Evolutionary conservation across 92 coral and sea anemone species (phyloP), one percentile per base, ranked within the genome.

Genomic region (Porites rus): DNA sequence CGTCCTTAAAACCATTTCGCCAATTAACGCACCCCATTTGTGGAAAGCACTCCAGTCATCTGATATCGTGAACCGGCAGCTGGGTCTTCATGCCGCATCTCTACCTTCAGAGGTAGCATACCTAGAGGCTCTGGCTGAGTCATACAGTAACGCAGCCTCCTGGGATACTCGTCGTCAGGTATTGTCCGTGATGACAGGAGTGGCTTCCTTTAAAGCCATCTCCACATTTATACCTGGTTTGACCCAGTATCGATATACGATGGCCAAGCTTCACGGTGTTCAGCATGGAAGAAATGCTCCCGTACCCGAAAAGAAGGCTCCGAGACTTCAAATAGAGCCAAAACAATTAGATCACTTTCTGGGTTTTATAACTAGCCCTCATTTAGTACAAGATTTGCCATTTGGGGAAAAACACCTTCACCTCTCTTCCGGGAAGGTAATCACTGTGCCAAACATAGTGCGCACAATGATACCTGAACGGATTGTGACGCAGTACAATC

Each of bases 301-400:
- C 19, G 76, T 68, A 24, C 83, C 83, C 31, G 9, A 31, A 10
- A 17, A 25, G 18, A 13, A 58, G 51, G 28, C 84, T 1, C 38
- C 89, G 60, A 53, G 89, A 80, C 54, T 86, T 11, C 19, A 56
- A 28, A 78, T 86, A 46, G 82, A 80, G 13, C 19, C 54, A 17
- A 62, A n/a, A 4, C 84, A 86, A 51, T 62, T 86, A 31, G 89
- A 86, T 86, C 89, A 86, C 59, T 86, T 86, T 58, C 84, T 86
- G 76, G 59, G 62, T 7, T 86, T 86, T 77, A 86, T 86, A 11
- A 53, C 89, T 3, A 86, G 89, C 77, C 89, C 89, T 28, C 74
- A 86, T 54, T 72, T 86, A 13, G 76, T 86, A 16, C 89, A 86
- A 21, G 77, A 77, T 18, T 63, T 86, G 12, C 84, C 89, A 0